phyloP scores from a whole-genome alignment of 1,140 invertebrate species.

The Diachasma alloeum region DNA sequence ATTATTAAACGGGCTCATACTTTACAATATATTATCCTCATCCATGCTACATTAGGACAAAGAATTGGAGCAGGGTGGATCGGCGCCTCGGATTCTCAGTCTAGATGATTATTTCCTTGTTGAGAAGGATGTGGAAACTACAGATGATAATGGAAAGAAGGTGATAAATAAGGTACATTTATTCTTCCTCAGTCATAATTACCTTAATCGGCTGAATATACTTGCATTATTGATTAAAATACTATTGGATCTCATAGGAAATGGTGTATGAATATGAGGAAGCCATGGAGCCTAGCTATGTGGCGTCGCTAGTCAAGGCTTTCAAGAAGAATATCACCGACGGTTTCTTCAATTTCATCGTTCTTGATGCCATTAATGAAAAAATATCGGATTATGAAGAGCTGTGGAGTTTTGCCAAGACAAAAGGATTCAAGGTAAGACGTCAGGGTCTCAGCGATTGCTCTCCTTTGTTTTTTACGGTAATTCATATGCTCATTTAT shows the following conservation, averaged over 20 bases:
- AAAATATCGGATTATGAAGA: conserved; percentile 84
- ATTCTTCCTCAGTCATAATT: conserved; percentile 5
- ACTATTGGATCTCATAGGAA: conserved; percentile 67
- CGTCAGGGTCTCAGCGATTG: conserved; percentile 28
- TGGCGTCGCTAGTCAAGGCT: conserved; percentile 84
- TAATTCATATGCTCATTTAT: conserved; percentile 14
- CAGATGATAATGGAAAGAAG: conserved; percentile 82
- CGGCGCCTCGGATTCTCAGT: conserved; percentile 87
- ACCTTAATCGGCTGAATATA: not conserved
- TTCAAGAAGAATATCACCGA: conserved; percentile 93
- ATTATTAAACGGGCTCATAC: no score
- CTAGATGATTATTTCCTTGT: conserved; percentile 96
- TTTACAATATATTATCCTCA: no score
- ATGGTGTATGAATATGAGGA: conserved; percentile 93
- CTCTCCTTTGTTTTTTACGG: not conserved
- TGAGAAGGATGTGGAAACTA: conserved; percentile 83
- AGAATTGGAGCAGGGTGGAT: conserved; percentile 78
- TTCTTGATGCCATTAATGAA: conserved; percentile 89
- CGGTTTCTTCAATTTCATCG: conserved; percentile 92
- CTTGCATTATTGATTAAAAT: not conserved
- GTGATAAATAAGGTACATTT: conserved; percentile 69
- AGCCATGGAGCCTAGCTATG: conserved; percentile 82
- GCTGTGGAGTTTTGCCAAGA: conserved; percentile 87
- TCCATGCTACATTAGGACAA: conserved; percentile 69
- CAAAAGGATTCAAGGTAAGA: conserved; percentile 89